Percentiles rank a stretch among this genome's conserved stretches.
Evolutionary conservation across 2,888 invertebrate genomes (phyloP).

Genomic region (Callinectes sapidus): DNA sequence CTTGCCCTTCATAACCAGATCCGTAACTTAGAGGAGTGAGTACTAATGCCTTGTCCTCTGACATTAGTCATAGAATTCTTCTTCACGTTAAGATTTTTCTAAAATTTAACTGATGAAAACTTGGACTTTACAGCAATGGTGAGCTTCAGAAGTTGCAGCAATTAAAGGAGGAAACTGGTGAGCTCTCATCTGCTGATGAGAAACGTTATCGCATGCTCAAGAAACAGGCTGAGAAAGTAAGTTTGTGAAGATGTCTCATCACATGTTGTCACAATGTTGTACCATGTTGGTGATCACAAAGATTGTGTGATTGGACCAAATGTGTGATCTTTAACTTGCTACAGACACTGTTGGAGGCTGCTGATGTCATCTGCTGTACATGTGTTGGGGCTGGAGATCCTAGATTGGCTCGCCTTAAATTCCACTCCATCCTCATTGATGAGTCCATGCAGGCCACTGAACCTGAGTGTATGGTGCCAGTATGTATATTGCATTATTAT

Average conservation of each 20-base stretch:
- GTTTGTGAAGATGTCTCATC: not conserved
- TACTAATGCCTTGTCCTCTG: constrained; percentile 66
- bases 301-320: not conserved
- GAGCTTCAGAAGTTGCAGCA: constrained; percentile 97
- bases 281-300: not conserved
- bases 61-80: not conserved
- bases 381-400: constrained; percentile 99
- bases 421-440: constrained; percentile 96
- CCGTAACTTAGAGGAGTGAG: constrained; percentile 89
- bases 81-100: constrained; percentile 3
- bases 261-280: not conserved
- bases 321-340: not conserved
- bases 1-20: constrained; percentile 98
- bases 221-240: constrained; percentile 86
- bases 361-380: constrained; percentile 99
- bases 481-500: constrained; percentile 34
- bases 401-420: constrained; percentile 90
- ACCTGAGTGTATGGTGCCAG: constrained; percentile 99
- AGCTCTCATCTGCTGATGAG: constrained; percentile 95
- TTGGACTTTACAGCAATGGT: constrained; percentile 79
- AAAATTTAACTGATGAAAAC: not conserved
- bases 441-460: constrained; percentile 96
- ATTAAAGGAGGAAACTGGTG: constrained; percentile 98
- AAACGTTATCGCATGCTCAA: constrained; percentile 93
- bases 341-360: constrained; percentile 87